Evolutionary conservation across 1,140 invertebrate species (phyloP).

Genomic region (Homalodisca vitripennis): DNA sequence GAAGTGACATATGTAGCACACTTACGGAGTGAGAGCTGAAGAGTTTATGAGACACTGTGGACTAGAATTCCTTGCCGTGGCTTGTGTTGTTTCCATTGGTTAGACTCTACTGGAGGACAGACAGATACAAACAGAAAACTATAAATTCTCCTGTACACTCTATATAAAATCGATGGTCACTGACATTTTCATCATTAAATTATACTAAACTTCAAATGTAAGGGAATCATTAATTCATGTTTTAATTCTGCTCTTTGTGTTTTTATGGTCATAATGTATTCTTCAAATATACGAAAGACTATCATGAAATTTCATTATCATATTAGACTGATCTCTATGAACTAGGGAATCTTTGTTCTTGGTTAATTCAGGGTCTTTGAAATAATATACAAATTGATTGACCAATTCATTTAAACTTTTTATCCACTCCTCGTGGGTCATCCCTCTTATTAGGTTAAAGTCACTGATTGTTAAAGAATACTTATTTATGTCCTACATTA

Average conservation of each 20-base stretch:
- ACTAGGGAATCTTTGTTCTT: no score
- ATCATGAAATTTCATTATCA: no score
- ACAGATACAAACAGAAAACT: background rate
- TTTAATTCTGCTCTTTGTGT: background rate
- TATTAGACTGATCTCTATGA: no score
- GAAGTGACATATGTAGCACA: background rate
- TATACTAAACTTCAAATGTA: background rate
- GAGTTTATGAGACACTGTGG: background rate
- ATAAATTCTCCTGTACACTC: background rate
- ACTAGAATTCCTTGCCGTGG: background rate
- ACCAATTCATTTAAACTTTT: no score
- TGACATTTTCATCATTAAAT: background rate
- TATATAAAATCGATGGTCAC: background rate
- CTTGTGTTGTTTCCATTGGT: conserved; percentile 6
- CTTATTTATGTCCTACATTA: no score
- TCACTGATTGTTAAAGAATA: no score
- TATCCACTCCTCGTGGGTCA: no score
- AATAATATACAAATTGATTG: no score
- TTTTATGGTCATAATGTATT: background rate
- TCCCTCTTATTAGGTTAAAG: no score
- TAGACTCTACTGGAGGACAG: conserved; percentile 1
- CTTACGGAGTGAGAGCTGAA: background rate
- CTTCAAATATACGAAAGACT: background rate
- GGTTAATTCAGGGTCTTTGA: no score
- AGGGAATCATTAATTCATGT: no score